phyloP scores from a whole-genome alignment of 2,797 vertebrate genomes.

The Pipistrellus pipistrellus region DNA sequence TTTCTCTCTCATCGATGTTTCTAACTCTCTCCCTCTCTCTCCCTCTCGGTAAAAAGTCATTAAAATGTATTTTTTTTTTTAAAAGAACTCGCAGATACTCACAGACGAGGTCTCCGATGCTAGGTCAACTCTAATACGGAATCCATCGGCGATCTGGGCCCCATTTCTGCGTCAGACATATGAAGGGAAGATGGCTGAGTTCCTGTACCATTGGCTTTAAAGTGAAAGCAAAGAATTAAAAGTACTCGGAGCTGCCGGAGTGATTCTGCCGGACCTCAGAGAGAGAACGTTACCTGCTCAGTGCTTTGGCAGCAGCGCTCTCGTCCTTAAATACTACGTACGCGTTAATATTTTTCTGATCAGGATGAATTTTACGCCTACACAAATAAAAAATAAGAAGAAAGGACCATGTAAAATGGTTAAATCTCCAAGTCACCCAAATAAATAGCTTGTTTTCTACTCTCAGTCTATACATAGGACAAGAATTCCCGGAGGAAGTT shows the following conservation, averaged over 20 bases:
- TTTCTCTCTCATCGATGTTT: no score
- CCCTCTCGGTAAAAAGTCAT: no score
- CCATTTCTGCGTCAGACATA: constrained; percentile 92
- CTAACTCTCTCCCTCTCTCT: no score
- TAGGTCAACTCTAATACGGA: constrained; percentile 94
- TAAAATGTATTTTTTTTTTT: no score
- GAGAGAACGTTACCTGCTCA: constrained; percentile 89
- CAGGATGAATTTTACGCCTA: constrained; percentile 94
- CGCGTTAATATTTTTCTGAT: constrained; percentile 94
- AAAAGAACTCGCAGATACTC: constrained; percentile 81
- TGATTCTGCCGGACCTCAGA: neutral
- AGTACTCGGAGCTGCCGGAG: neutral
- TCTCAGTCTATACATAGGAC: neutral
- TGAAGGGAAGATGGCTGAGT: neutral
- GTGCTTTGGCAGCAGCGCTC: constrained; percentile 88
- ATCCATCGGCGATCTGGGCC: constrained; percentile 92
- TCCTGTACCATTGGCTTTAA: neutral
- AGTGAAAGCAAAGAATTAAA: neutral
- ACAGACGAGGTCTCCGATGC: constrained; percentile 88
- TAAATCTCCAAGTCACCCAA: constrained; percentile 38
- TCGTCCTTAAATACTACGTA: constrained; percentile 95
- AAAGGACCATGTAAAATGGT: constrained; percentile 8
- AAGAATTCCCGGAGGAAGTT: constrained; percentile 16
- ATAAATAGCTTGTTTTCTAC: neutral
- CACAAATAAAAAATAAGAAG: neutral